Evolutionary conservation across 2,888 invertebrate genomes (phyloP), one percentile per base, ranked within the genome.

Genomic region (Neocrepidodera transversa): DNA sequence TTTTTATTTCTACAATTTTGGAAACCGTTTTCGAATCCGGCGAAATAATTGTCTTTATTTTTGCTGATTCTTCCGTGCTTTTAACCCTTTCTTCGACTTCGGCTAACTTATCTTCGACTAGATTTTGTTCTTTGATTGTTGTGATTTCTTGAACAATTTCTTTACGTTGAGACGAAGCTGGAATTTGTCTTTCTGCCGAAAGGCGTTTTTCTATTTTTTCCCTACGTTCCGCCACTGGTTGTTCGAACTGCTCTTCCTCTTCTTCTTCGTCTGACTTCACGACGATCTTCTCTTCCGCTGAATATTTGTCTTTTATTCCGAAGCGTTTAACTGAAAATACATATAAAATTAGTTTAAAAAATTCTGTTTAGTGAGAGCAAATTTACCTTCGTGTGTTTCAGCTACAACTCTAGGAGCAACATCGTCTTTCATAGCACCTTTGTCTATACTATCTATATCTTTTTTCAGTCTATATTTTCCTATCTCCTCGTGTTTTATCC

Each of bases 141-240:
- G 65, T 71, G 10, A 89, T 89, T 80, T 89, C 89, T 77, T 88
- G 87, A 30, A 87, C 85, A 35, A 89, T 87, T 81, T 90, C 89
- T 69, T 85, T 87, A 70, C 89, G 86, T 73, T 90, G 89, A 68
- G 87, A 85, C 2, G 89, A 89, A 2, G 89, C 88, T 7, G 89
- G 88, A 68, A 89, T 85, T 55, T 81, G 80, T 72, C 88, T 85
- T 76, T 88, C 88, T 14, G 86, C 83, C 30, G 88, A 89, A 23
- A 90, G 78, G 51, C 90, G 86, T 75, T 89, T 87, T 11, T 89
- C 88, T 48, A 91, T 90, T 81, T 89, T 87, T 72, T 88, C 87
- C 64, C 90, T 87, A 66, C 90, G 81, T 74, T 91, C 91, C n/a
- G 88, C 88, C 23, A 91, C 90, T 48, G 88, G 88, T 63, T 86